Evolutionary conservation across 2,888 invertebrate genomes (phyloP), one percentile per base, ranked within the genome.

Genomic region (Oxytorus armatus): DNA sequence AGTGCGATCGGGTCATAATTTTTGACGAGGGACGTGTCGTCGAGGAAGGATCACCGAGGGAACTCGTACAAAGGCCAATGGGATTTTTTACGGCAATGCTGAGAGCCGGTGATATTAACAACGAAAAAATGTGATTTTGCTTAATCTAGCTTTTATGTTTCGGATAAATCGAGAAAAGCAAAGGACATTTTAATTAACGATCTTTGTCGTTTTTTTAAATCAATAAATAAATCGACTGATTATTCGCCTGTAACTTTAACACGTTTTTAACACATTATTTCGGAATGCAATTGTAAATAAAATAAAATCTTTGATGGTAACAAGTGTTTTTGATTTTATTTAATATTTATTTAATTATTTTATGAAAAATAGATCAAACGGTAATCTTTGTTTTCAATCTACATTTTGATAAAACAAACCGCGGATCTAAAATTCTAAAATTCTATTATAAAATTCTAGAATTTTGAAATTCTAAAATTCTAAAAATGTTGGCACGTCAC

Each of bases 1-100:
- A 94, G 76, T 96, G 95, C 92, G 95, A 95, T 89, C 93, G 95
- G 82, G 94, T 95, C 72, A 92, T 96, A 81, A 95, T 96, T 53
- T 90, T 96, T 86, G 95, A 96, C 75, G 94, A 93, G 79, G 96
- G 96, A 0, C 92, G 93, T 82, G 93, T 95, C 65, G 94, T 94
- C 33, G 96, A 96, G 90, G 94, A 95, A 81, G 96, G 96, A 57
- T 88, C 93, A 47, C 95, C 96, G 0, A 82, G 90, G 53, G 92
- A 94, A 61, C 92, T 96, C 44, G 92, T 94, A 29, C 90, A 93
- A 47, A 93, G 93, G 72, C 92, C 94, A 1, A 91, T 91, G 87
- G 94, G 95, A 14, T 92, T 94, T 21, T 95, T 96, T 83, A 93
- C 94, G 33, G 92, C 93, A 33, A 94, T 95, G 93, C 89, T 95